A percentile compares a stretch with the other conserved stretches of the same genome.
phyloP scores from a whole-genome alignment of 2,113 vertebrate genomes.

The Quiscalus mexicanus region DNA sequence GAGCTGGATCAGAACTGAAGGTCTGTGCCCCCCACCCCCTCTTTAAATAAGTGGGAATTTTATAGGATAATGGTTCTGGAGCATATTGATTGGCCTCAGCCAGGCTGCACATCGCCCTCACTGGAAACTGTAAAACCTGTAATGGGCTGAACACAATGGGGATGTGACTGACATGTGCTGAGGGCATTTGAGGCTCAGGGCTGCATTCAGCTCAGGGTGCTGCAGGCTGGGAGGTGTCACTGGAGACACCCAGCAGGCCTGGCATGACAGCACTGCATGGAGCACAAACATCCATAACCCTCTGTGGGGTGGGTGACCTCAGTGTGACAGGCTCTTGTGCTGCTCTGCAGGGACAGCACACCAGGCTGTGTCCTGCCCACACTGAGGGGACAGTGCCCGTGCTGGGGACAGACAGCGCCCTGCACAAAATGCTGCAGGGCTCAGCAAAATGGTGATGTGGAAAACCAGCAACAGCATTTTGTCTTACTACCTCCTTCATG shows the following conservation, averaged over 20 bases:
- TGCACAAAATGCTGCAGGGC: neutral
- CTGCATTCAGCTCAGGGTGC: neutral
- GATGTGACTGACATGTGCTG: neutral
- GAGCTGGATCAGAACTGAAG: constrained; percentile 31
- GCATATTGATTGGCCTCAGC: constrained; percentile 53
- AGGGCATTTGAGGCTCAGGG: neutral
- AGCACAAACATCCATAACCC: neutral
- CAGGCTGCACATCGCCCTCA: constrained; percentile 4
- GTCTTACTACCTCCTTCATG: neutral
- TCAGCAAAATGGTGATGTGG: neutral
- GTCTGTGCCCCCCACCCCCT: constrained; percentile 7
- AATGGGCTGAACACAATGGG: constrained; percentile 13
- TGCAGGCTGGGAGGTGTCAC: neutral
- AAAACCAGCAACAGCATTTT: neutral
- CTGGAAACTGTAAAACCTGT: constrained; percentile 38
- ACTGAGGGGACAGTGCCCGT: rapidly evolving
- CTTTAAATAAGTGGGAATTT: constrained; percentile 60
- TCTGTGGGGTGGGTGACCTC: rapidly evolving
- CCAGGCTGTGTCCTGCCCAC: rapidly evolving
- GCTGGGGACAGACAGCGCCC: rapidly evolving
- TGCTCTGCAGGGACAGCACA: neutral
- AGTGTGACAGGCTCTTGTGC: rapidly evolving
- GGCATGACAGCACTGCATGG: rapidly evolving
- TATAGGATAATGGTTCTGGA: constrained; percentile 59
- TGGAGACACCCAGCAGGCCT: neutral